A percentile compares a stretch with the other conserved stretches of the same genome.
Conservation (phyloP, 2,888 invertebrate genomes). For the Drosophila lacicola region DNA sequence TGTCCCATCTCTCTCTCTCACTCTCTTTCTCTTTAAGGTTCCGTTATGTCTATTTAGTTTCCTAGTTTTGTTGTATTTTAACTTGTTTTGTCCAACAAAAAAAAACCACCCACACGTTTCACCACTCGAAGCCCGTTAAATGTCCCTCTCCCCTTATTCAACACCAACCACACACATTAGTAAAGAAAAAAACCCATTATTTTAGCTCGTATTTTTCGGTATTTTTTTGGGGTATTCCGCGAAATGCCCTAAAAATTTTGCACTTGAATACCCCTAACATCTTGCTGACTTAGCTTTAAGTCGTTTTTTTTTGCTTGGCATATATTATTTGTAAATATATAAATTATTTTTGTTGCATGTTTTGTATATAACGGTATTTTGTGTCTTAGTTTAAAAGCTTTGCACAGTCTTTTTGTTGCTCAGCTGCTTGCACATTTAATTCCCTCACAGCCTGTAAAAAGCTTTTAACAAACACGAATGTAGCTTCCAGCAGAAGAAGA, state of each 20-base stretch:
- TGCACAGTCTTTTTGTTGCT: constrained; percentile 6
- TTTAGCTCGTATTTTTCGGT: constrained; percentile 7
- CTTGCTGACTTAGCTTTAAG: constrained; percentile 8
- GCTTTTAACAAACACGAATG: constrained; percentile 42
- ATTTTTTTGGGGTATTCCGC: constrained; percentile 18
- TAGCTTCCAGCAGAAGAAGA: constrained; percentile 5
- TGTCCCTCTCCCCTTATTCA: constrained; percentile 13
- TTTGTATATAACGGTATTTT: constrained; percentile 19
- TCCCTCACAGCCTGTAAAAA: constrained; percentile 28
- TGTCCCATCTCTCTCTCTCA: constrained; percentile 18
- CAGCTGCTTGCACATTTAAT: constrained; percentile 20
- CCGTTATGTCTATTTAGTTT: constrained; percentile 39
- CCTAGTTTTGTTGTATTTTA: constrained; percentile 13
- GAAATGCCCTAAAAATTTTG: neutral
- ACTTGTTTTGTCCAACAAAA: constrained; percentile 50
- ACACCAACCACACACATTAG: constrained; percentile 12
- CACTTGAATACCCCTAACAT: constrained; percentile 25
- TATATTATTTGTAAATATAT: neutral
- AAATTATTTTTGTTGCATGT: constrained; percentile 31
- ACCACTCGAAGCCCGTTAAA: constrained; percentile 34
- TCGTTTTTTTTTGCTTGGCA: constrained; percentile 6
- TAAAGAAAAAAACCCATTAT: neutral
- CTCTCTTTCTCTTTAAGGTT: constrained; percentile 21
- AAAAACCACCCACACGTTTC: constrained; percentile 28
- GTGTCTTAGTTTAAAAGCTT: constrained; percentile 7